Evolutionary conservation across 2,888 invertebrate genomes (phyloP), one percentile per base, ranked within the genome.

Genomic region (Hedya salicella): DNA sequence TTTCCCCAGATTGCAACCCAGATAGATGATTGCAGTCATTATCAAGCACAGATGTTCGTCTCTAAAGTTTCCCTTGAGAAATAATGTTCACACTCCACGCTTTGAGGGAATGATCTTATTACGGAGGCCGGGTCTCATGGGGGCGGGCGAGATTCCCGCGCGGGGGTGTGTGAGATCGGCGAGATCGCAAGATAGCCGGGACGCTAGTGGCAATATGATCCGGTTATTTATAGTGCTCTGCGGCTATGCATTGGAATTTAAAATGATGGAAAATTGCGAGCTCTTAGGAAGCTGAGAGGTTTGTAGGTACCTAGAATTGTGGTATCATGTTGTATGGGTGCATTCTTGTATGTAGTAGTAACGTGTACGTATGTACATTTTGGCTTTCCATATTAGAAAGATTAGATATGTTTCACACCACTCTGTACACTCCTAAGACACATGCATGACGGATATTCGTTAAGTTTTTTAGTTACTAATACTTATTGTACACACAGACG

Each of bases 81-180:
- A 70, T 71, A 70, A 72, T 67, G 67, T 68, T 63, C 68, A 56
- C 62, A 67, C 68, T 66, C 53, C 50, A 36, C 67, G 62, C 64
- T 64, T 70, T 57, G 62, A 46, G 52, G 68, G 69, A 70, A 70
- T 69, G 70, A 72, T 64, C 70, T 61, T 68, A 70, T 74, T 69
- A 72, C 69, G 50, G 70, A 68, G 52, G 46, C 56, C 59, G 54
- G 39, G 44, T 69, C 71, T 67, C 71, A 40, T 42, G 57, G 25
- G 25, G 6, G 25, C 56, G 65, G 44, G 48, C 40, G 61, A 57
- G 60, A 62, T 63, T 60, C 67, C 70, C 25, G 39, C 42, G 39
- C 46, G 63, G 50, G 17, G 52, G 50, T 21, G 48, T 49, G 54
- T 56, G 17, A 49, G 62, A 46, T 39, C 56, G 11, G 49, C 8